Conservation (phyloP, 2,113 vertebrate species). For the Sander lucioperca region DNA sequence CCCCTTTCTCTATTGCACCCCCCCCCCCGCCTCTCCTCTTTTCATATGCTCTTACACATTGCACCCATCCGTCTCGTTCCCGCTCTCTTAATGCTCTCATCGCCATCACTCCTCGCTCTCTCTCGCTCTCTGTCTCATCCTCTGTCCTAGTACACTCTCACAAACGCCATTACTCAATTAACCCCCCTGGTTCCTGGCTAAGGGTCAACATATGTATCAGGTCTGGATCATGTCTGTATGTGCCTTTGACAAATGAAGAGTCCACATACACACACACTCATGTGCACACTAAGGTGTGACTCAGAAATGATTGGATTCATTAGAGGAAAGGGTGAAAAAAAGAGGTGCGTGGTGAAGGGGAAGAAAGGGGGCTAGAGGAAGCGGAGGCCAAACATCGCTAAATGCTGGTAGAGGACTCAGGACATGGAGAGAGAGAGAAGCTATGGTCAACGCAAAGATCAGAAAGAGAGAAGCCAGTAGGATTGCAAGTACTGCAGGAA, state of each 20-base stretch:
- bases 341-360: slow-evolving; percentile 23
- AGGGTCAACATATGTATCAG: slow-evolving; percentile 76
- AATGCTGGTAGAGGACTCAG: slow-evolving; percentile 28
- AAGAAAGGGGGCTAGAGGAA: slow-evolving; percentile 27
- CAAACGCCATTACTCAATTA: slow-evolving; percentile 75
- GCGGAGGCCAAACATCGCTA: slow-evolving; percentile 33
- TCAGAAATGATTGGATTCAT: slow-evolving; percentile 75
- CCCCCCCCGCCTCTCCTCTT: slow-evolving; percentile 50
- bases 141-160: slow-evolving; percentile 22
- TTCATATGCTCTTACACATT: slow-evolving; percentile 53
- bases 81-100: slow-evolving; percentile 50
- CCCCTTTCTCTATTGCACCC: slow-evolving; percentile 63
- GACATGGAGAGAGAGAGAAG: slow-evolving; percentile 17
- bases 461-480: not conserved
- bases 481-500: not conserved
- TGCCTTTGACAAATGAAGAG: slow-evolving; percentile 61
- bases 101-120: not conserved
- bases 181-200: slow-evolving; percentile 57
- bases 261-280: slow-evolving; percentile 15
- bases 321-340: slow-evolving; percentile 62
- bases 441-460: not conserved
- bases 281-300: slow-evolving; percentile 62
- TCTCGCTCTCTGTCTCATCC: slow-evolving; percentile 18
- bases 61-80: slow-evolving; percentile 45
- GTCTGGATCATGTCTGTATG: slow-evolving; percentile 66